Evolutionary conservation across 2,113 vertebrate species (phyloP).

Genomic region (Nannobrachium achirus): DNA sequence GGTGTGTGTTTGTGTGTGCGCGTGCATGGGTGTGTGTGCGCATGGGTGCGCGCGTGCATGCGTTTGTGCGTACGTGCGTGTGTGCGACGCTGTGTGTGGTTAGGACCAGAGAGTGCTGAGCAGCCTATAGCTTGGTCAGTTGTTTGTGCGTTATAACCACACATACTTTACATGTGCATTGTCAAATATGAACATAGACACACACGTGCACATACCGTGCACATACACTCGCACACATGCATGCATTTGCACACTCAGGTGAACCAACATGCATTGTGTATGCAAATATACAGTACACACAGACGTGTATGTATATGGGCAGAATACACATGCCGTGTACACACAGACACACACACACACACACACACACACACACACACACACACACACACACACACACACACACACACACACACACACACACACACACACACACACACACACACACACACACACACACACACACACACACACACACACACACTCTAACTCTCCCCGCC

Average conservation of each 20-base stretch:
- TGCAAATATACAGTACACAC: not conserved
- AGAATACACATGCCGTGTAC: not conserved
- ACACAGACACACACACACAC: not conserved
- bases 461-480: slow-evolving; percentile 10
- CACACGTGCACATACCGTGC: too few species aligned
- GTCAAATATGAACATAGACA: too few species aligned
- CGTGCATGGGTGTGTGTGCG: too few species aligned
- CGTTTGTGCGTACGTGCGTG: not conserved
- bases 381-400: too few species aligned
- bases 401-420: not conserved
- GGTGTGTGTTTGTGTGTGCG: slow-evolving; percentile 64
- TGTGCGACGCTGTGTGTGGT: not conserved
- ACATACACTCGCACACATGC: too few species aligned
- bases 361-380: not conserved
- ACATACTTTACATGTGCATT: too few species aligned
- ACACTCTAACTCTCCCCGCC: slow-evolving; percentile 32
- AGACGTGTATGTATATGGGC: not conserved
- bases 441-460: slow-evolving; percentile 8
- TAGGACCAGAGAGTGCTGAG: not conserved
- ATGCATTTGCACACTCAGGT: too few species aligned
- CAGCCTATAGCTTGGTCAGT: too few species aligned
- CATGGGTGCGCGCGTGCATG: too few species aligned
- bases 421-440: slow-evolving; percentile 14
- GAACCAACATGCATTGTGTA: too few species aligned
- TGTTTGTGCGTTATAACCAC: too few species aligned